Evolutionary conservation across 2,888 invertebrate genomes (phyloP).

Genomic region (Thecocarcelia acutangulata): DNA sequence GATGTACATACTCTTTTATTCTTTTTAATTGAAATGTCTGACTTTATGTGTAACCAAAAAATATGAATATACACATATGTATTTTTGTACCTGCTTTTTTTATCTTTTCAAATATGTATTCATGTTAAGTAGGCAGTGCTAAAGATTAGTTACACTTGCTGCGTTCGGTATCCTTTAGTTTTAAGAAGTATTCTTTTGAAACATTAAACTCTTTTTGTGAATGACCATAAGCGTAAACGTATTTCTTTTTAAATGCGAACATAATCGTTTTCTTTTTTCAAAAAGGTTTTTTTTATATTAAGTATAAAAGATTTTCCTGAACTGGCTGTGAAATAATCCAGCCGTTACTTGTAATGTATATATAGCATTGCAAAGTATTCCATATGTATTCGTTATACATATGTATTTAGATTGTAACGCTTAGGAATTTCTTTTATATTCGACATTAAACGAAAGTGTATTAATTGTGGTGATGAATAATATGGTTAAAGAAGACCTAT

Average conservation of each 20-base stretch:
- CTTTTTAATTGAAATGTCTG: no score
- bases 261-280: constrained; percentile 3
- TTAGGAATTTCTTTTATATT: no score
- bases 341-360: constrained; percentile 3
- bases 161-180: constrained; percentile 12
- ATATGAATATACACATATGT: no score
- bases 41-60: no score
- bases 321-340: constrained; percentile 13
- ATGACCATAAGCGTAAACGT: constrained; percentile 29
- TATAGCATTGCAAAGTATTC: neutral
- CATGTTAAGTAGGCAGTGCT: neutral
- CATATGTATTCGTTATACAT: neutral
- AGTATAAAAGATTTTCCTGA: neutral
- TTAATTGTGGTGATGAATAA: no score
- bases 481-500: no score
- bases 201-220: constrained; percentile 19
- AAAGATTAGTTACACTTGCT: constrained; percentile 43
- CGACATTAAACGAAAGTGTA: no score
- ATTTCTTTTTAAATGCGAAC: constrained; percentile 11
- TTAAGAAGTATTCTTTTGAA: constrained; percentile 12
- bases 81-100: no score
- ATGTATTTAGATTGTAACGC: neutral
- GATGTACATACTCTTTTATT: no score
- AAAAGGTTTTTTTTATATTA: neutral
- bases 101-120: no score